Conservation (phyloP, 2,113 vertebrate species). For the Crotalus horridus region DNA sequence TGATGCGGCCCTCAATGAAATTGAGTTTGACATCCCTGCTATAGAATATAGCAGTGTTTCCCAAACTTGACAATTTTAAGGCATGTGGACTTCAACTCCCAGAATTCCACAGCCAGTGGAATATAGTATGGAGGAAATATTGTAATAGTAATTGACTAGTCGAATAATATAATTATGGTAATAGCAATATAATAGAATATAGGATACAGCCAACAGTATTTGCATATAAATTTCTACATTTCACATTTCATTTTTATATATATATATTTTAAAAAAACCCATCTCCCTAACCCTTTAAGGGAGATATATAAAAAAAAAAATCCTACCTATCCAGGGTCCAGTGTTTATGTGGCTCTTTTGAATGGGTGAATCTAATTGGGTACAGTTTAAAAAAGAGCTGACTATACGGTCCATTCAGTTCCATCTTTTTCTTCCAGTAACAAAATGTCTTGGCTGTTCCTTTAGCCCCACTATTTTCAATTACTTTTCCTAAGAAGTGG, state of each 20-base stretch:
- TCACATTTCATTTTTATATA: neutral
- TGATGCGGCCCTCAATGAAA: too few species aligned
- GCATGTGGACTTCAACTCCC: too few species aligned
- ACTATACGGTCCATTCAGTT: neutral
- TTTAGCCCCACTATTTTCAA: neutral
- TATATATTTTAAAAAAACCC: too few species aligned
- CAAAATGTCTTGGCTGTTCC: neutral
- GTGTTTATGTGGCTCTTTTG: neutral
- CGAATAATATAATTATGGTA: neutral
- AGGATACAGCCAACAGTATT: neutral
- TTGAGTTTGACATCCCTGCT: too few species aligned
- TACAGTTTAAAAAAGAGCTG: neutral
- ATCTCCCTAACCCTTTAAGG: too few species aligned
- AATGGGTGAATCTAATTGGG: neutral
- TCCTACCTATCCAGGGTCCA: neutral
- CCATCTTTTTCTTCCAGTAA: neutral
- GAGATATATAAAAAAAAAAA: neutral
- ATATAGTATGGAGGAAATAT: neutral
- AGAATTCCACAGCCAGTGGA: too few species aligned
- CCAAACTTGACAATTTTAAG: too few species aligned
- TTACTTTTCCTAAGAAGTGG: neutral
- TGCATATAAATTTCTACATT: neutral
- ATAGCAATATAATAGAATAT: neutral
- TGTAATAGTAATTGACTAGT: neutral
- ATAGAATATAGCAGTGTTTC: too few species aligned